These are phyloP conservation scores for Siniperca obscura DNA, from an alignment of 2,797 vertebrate species.

Conservation along the genomic window DNA sequence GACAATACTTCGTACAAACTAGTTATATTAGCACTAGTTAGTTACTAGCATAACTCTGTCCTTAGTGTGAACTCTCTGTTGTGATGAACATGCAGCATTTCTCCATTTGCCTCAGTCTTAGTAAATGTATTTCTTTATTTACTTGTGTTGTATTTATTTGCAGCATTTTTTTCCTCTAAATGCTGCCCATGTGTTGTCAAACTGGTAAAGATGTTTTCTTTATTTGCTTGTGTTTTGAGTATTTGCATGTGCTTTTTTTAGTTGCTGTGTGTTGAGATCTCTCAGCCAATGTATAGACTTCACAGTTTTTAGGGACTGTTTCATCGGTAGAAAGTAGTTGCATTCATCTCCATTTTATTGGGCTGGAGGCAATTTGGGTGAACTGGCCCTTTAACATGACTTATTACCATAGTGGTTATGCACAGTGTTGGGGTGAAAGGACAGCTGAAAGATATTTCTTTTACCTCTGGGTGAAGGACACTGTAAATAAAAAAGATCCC, in stretches of 20 bases:
- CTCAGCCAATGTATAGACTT: background rate
- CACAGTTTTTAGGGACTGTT: background rate
- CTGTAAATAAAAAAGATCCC: conserved; percentile 14
- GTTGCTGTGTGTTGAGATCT: background rate
- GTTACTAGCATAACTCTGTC: no score
- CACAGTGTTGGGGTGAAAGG: background rate
- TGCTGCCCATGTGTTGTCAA: no score
- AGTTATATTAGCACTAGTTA: no score
- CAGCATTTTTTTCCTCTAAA: no score
- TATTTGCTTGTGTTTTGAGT: no score
- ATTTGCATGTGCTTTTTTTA: background rate
- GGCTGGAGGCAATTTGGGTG: background rate
- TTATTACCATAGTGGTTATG: background rate
- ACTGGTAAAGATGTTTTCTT: background rate
- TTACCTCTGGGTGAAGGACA: background rate
- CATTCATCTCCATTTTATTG: background rate
- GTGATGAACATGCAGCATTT: no score
- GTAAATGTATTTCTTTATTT: background rate
- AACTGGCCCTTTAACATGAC: background rate
- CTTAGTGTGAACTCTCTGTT: background rate
- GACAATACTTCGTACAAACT: no score
- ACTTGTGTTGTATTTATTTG: background rate
- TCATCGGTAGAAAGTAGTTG: background rate
- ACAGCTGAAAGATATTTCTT: background rate
- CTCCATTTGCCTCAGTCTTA: no score